Base-by-base conservation (phyloP, 2,797 vertebrate genomes). In the Typhlichthys eigenmanni region DNA sequence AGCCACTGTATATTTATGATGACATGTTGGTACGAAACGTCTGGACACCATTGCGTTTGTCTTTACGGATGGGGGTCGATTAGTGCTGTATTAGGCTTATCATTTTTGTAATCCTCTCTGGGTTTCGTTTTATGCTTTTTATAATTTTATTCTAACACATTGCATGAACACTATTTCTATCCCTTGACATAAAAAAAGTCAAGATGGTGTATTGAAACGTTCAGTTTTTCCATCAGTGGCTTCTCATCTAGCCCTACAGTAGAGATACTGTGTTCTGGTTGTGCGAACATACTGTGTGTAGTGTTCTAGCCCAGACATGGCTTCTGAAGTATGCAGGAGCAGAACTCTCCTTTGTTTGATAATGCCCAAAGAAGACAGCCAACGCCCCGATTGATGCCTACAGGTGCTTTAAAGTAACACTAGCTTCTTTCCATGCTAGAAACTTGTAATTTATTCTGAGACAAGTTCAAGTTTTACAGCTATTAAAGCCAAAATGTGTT, bases 321-420 rank as follows among this genome's bases (percentile, higher is more conserved):
- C 72, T 78, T 58, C 63, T 72, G 66, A 65, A 83, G 76, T 75
- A 55, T 67, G 54, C 55, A 78, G 74, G 47, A 55, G 75, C 75
- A 72, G 64, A 5, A 34, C 76, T 82, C 58, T 69, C 75, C 71
- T 86, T 88, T 87, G 82, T 91, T 89, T 84, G 73, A 75, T 77
- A 76, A 80, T 74, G 62, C 74, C 65, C 71, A 76, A 9, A 77
- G 71, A 82, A 69, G 75, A 76, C 51, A 5, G 83, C 72, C 85
- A 88, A 89, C 87, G 81, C 90, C 88, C 88, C 82, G 76, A 81
- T 38, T 75, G 72, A 85, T 84, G 71, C 79, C 71, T 79, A 66
- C 78, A 82, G 83, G 78, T 85, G 80, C 84, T 46, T 46, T 54
- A 29, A 76, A 69, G 68, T 54, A 81, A 84, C 78, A 67, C 61